Percentiles rank a stretch among this genome's conserved stretches.
These are phyloP conservation scores for Fratercula arctica DNA, from an alignment of 2,797 vertebrate genomes.

Conservation along the genomic window DNA sequence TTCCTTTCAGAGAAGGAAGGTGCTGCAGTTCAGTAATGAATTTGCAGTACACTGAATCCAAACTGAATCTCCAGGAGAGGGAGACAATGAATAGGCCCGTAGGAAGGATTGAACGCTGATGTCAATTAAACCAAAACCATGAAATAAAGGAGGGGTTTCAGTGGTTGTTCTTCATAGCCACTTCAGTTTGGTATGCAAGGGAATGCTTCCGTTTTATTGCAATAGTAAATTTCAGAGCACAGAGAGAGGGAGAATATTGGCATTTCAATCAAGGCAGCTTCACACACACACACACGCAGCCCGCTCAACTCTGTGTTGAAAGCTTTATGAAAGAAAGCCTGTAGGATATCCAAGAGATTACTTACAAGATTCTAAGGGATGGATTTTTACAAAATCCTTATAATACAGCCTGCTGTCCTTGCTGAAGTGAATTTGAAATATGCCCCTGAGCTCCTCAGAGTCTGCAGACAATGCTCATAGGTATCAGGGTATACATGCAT, in stretches of 20 bases:
- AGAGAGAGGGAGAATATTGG: slow-evolving; percentile 55
- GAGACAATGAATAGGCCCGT: slow-evolving; percentile 44
- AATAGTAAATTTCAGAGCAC: slow-evolving; percentile 64
- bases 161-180: neutral
- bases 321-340: slow-evolving; percentile 70
- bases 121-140: slow-evolving; percentile 57
- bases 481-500: slow-evolving; percentile 18
- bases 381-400: slow-evolving; percentile 63
- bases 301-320: slow-evolving; percentile 33
- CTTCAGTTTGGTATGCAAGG: slow-evolving; percentile 22
- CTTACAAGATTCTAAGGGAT: slow-evolving; percentile 63
- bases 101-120: slow-evolving; percentile 39
- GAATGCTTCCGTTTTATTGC: slow-evolving; percentile 60
- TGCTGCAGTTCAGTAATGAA: neutral
- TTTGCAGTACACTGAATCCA: neutral
- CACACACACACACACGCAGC: neutral
- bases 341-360: slow-evolving; percentile 62
- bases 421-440: slow-evolving; percentile 69
- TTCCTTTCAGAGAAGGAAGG: neutral
- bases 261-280: slow-evolving; percentile 68
- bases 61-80: slow-evolving; percentile 37
- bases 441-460: neutral
- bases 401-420: slow-evolving; percentile 39
- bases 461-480: slow-evolving; percentile 14
- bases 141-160: slow-evolving; percentile 47